Base-by-base conservation (phyloP, 2,888 invertebrate genomes). In the Chymomyza amoena region DNA sequence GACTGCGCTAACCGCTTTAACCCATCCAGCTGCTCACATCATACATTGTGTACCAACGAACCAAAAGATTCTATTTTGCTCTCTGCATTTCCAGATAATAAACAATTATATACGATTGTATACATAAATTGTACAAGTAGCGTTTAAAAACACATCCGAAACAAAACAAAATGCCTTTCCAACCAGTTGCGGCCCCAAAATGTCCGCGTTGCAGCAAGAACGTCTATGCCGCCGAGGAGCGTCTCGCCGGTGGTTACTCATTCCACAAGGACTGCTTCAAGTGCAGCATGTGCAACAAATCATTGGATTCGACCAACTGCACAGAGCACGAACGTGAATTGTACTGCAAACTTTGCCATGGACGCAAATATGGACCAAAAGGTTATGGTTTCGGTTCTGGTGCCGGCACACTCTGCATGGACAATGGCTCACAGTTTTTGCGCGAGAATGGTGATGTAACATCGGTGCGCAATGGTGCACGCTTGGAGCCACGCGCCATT, bases 401-500 rank as follows among this genome's bases (percentile, higher is more conserved):
- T 28, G 89, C 88, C 32, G 84, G 84, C 69, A 88, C 84, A 59
- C 87, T 85, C 25, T 85, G 87, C 39, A 88, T 85, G 79, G 84
- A 85, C 69, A 85, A 85, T 51, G 88, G 84, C n/a, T n/a, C 78
- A 76, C 87, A 85, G 72, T 85, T 85, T 71, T 74, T 77, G 66
- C 71, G 75, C 52, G 70, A 88, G 66, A 87, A 88, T 50, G 80
- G 87, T 9, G 88, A 81, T 0, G 69, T 69, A 7, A 80, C 84
- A 91, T 90, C 91, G 63, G 91, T 93, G 76, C 92, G 93, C 83
- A 94, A 94, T 84, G 94, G 94, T 79, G 95, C 95, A 60, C 93
- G 95, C 87, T 83, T 95, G 91, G 95, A 95, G 90, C 92, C 96
- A 36, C 94, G 95, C 77, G 93, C 93, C 76, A 95, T 96, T 90